Evolutionary conservation across 2,888 invertebrate genomes (phyloP), one percentile per base, ranked within the genome.

Genomic region (Nemurella pictetii): DNA sequence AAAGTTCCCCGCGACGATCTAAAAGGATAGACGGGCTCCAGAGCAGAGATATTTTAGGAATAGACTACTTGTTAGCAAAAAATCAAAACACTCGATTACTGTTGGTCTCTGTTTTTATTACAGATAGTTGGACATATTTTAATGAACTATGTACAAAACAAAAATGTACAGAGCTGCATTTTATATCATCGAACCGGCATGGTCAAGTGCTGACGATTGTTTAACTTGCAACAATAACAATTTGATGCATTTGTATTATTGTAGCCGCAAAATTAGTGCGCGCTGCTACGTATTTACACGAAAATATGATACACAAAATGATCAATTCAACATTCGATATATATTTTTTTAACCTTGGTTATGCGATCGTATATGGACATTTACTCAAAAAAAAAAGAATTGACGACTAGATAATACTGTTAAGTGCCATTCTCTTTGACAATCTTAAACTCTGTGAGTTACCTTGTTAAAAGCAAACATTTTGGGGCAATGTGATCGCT

Each of bases 331-430:
- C 86, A 86, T 86, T 84, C 86, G 84, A 85, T 86, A 86, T 86
- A 86, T 86, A 85, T 85, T 80, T 85, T 80, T 80, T 80, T 80
- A 35, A 75, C 74, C 84, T 74, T 84, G 87, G 86, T 86, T 87
- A 87, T 86, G 86, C 87, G 85, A 72, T 86, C 81, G 85, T 84
- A 85, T 83, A 85, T 83, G 77, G 83, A 80, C 84, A 85, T 84
- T 82, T 85, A 32, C 84, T 85, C 85, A 86, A 86, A 85, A 86
- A 85, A 80, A 74, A 84, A 83, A 86, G 86, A 86, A 85, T 84
- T 85, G 85, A 86, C 86, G 87, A 87, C 87, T 87, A 87, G 87
- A 87, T 87, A 87, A 87, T 87, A 87, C 87, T 87, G 87, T 84
- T 84, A 85, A 85, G 84, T 82, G 82, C 81, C 82, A 85, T 81